These are phyloP conservation scores for Ophioninae sp. DNA, from an alignment of 2,888 invertebrate genomes.

Conservation along the genomic window DNA sequence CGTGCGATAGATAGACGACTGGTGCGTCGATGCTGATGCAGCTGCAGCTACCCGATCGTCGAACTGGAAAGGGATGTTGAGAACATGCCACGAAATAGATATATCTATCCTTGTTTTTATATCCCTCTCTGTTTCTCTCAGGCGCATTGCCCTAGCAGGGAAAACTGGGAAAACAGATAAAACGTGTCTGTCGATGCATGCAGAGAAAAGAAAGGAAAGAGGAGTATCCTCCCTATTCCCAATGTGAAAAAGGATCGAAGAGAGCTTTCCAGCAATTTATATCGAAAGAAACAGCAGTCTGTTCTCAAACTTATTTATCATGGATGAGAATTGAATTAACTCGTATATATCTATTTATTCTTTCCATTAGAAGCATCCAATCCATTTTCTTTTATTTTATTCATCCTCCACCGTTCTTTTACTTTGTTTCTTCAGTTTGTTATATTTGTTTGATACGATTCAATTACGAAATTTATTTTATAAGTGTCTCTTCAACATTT, in stretches of 20 bases:
- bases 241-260: slow-evolving; percentile 37
- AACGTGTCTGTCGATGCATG: slow-evolving; percentile 51
- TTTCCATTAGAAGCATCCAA: slow-evolving; percentile 5
- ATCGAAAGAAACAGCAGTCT: slow-evolving; percentile 49
- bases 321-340: slow-evolving; percentile 47
- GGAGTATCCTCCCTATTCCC: slow-evolving; percentile 24
- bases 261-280: slow-evolving; percentile 55
- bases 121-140: not conserved
- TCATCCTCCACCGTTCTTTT: not conserved
- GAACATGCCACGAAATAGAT: slow-evolving; percentile 48
- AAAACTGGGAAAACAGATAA: slow-evolving; percentile 55
- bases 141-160: slow-evolving; percentile 5
- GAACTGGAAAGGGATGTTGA: slow-evolving; percentile 23
- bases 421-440: not conserved
- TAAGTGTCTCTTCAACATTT: not conserved
- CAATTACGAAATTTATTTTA: not conserved
- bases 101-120: slow-evolving; percentile 22
- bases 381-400: slow-evolving; percentile 14
- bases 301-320: slow-evolving; percentile 53
- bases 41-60: slow-evolving; percentile 39
- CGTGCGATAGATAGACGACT: slow-evolving; percentile 48
- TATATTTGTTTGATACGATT: not conserved
- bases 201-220: not conserved
- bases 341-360: slow-evolving; percentile 22
- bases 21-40: slow-evolving; percentile 45